phyloP scores from a whole-genome alignment of 1,140 invertebrate genomes.

The Anadara kagoshimensis region DNA sequence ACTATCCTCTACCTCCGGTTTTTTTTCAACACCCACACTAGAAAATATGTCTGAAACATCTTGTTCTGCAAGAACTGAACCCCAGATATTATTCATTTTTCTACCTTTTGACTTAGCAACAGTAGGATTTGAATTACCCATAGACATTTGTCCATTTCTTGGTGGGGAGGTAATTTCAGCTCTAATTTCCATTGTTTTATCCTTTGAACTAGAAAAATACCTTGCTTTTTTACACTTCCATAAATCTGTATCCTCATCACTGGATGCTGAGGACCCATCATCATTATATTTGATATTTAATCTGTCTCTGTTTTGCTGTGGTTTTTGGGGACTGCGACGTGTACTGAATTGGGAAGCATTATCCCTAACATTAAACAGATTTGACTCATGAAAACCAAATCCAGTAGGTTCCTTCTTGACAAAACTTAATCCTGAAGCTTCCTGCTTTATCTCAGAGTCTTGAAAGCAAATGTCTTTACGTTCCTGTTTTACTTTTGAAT shows the following conservation, averaged over 20 bases:
- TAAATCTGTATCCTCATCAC: conserved; percentile 41
- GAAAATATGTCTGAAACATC: conserved; percentile 50
- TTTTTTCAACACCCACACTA: conserved; percentile 50
- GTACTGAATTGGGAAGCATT: too few relatives aligned
- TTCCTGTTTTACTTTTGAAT: too few relatives aligned
- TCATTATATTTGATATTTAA: background rate
- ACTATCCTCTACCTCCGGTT: conserved; percentile 19
- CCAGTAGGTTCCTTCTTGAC: too few relatives aligned
- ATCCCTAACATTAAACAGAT: too few relatives aligned
- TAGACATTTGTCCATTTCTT: background rate
- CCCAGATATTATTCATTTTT: conserved; percentile 59
- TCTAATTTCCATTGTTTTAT: conserved; percentile 26
- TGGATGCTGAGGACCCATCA: conserved; percentile 23
- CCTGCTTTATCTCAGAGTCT: too few relatives aligned
- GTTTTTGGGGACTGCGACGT: too few relatives aligned
- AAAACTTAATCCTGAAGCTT: too few relatives aligned
- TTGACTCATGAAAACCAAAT: too few relatives aligned
- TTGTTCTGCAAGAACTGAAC: conserved; percentile 59
- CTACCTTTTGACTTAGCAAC: conserved; percentile 19
- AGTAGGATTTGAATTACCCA: background rate
- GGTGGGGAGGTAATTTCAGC: conserved; percentile 36
- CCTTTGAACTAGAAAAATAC: conserved; percentile 28
- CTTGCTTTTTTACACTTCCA: conserved; percentile 42
- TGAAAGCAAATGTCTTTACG: too few relatives aligned
- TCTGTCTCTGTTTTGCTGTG: too few relatives aligned